phyloP scores from a whole-genome alignment of 1,140 invertebrate species.

The Drosophila trapezifrons region DNA sequence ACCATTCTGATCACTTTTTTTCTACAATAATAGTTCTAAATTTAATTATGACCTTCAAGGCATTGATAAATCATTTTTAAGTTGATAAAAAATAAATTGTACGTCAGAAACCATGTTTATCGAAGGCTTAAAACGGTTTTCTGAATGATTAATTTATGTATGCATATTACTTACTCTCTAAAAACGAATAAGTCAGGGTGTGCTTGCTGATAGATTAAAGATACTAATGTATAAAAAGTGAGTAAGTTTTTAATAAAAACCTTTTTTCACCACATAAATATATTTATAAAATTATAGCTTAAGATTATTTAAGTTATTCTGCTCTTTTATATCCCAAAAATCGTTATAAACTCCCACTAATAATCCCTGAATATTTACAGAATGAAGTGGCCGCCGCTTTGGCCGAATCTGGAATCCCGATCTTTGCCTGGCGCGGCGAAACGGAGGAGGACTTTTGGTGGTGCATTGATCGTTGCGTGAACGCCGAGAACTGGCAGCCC shows the following conservation, averaged over 20 bases:
- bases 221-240: background rate
- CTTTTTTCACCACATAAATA: too few relatives aligned
- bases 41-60: conserved; percentile 2
- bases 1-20: background rate
- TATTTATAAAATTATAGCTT: too few relatives aligned
- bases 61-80: background rate
- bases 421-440: conserved; percentile 98
- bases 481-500: conserved; percentile 97
- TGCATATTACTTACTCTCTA: background rate
- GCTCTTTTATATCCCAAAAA: background rate
- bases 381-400: conserved; percentile 99
- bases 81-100: background rate
- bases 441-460: conserved; percentile 99
- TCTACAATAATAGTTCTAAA: background rate
- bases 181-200: background rate
- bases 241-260: background rate
- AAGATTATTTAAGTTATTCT: background rate
- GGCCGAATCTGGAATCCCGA: conserved; percentile 94
- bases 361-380: conserved; percentile 81
- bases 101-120: background rate
- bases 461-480: conserved; percentile 98
- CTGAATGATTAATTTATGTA: background rate
- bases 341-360: background rate
- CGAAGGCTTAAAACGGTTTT: background rate
- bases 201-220: background rate